Percentiles rank a stretch among this genome's conserved stretches.
Evolutionary conservation across 2,888 invertebrate genomes (phyloP).

Genomic region (Oxycera nigricornis): DNA sequence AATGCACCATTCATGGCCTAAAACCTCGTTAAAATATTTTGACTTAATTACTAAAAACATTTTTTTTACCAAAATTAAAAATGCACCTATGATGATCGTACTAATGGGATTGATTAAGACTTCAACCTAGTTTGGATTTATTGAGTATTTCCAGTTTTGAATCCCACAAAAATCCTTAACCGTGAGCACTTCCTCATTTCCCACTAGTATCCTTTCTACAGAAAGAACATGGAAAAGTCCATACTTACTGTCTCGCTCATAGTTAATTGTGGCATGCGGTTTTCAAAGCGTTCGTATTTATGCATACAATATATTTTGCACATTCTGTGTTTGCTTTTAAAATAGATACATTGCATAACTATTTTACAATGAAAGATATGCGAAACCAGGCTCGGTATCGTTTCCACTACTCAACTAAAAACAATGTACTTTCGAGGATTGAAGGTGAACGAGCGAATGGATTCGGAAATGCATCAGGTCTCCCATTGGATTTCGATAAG

Average conservation of each 20-base stretch:
- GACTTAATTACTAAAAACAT: no score
- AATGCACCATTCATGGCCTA: no score
- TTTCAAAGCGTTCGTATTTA: neutral
- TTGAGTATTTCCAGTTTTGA: no score
- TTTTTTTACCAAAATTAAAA: no score
- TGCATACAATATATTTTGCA: slow-evolving; percentile 2
- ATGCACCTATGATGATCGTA: no score
- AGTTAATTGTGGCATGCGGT: slow-evolving; percentile 25
- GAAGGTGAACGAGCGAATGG: slow-evolving; percentile 14
- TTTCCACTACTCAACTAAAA: neutral
- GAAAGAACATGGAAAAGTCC: neutral
- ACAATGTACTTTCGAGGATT: slow-evolving; percentile 17
- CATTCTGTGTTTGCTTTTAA: neutral
- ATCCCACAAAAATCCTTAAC: no score
- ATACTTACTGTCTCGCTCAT: slow-evolving; percentile 19
- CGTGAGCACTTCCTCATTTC: neutral
- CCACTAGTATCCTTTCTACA: neutral
- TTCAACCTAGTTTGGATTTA: no score
- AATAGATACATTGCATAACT: slow-evolving; percentile 10
- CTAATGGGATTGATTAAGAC: no score
- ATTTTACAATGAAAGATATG: neutral
- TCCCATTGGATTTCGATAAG: slow-evolving; percentile 16
- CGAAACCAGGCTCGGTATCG: neutral
- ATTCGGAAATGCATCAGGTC: slow-evolving; percentile 19
- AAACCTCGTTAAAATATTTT: no score